These are phyloP conservation scores for Troides oblongomaculatus DNA, from an alignment of 2,888 invertebrate genomes.

Conservation along the genomic window DNA sequence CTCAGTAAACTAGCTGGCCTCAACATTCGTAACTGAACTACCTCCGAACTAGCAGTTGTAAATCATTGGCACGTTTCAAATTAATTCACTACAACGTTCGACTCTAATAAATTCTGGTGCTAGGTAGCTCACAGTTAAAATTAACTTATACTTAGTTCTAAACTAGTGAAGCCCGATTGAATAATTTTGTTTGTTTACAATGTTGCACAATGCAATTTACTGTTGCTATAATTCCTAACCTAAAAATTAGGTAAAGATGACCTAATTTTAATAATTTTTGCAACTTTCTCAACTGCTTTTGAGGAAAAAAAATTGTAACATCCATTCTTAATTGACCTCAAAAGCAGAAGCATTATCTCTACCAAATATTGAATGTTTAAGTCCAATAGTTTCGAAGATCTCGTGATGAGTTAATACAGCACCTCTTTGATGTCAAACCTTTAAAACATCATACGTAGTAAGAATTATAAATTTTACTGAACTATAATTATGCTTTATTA, in stretches of 20 bases:
- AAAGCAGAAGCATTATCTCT: not conserved
- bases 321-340: not conserved
- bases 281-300: not conserved
- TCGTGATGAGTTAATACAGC: not conserved
- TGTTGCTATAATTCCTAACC: too few relatives aligned
- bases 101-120: conserved; percentile 32
- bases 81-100: conserved; percentile 65
- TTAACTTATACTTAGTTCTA: conserved; percentile 22
- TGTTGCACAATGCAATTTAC: too few relatives aligned
- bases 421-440: too few relatives aligned
- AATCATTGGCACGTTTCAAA: conserved; percentile 71
- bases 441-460: not conserved
- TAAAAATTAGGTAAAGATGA: too few relatives aligned
- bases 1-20: conserved; percentile 53
- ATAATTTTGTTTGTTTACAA: not conserved
- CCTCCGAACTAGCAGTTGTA: conserved; percentile 56
- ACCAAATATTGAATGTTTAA: not conserved
- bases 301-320: not conserved
- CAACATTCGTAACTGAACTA: conserved; percentile 63
- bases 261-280: not conserved
- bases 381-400: not conserved
- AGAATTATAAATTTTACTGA: not conserved
- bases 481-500: not conserved
- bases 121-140: conserved; percentile 8
- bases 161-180: not conserved